These are phyloP conservation scores for Hylyphantes graminicola DNA, from an alignment of 1,140 invertebrate genomes.

Conservation along the genomic window DNA sequence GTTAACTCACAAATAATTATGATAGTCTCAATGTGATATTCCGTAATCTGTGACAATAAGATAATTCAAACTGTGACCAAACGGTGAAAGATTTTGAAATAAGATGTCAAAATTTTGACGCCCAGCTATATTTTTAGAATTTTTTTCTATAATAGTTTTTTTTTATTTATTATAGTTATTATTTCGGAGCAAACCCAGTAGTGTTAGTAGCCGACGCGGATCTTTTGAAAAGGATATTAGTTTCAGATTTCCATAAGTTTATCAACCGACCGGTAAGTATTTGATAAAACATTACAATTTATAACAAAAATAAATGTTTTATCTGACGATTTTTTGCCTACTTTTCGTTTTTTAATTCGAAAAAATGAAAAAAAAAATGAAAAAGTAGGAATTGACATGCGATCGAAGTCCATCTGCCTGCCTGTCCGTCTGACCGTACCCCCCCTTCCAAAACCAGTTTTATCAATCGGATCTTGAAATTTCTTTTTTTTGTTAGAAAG, in stretches of 20 bases:
- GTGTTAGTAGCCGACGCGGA: constrained; percentile 60
- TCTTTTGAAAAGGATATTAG: constrained; percentile 59
- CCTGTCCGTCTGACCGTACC: too few relatives aligned
- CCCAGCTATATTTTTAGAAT: background rate
- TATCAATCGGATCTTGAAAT: too few relatives aligned
- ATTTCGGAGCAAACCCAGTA: constrained; percentile 57
- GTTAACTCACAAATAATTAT: too few relatives aligned
- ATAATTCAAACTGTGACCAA: background rate
- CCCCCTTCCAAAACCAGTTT: too few relatives aligned
- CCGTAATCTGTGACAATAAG: background rate
- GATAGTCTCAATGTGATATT: too few relatives aligned
- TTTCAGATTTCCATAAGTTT: constrained; percentile 63
- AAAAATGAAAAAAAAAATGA: too few relatives aligned
- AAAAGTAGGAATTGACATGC: too few relatives aligned
- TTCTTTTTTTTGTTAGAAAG: too few relatives aligned
- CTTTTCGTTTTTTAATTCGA: too few relatives aligned
- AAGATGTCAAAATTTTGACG: background rate
- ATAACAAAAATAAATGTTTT: background rate
- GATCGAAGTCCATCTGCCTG: too few relatives aligned
- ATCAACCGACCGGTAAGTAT: constrained; percentile 56
- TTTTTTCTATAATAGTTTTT: background rate
- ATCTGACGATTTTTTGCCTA: background rate
- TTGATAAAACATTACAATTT: background rate
- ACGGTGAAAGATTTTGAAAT: background rate
- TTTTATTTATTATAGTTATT: background rate